A percentile compares a stretch with the other conserved stretches of the same genome.
Conservation (phyloP, 2,888 invertebrate species). For the Netelia virgata region DNA sequence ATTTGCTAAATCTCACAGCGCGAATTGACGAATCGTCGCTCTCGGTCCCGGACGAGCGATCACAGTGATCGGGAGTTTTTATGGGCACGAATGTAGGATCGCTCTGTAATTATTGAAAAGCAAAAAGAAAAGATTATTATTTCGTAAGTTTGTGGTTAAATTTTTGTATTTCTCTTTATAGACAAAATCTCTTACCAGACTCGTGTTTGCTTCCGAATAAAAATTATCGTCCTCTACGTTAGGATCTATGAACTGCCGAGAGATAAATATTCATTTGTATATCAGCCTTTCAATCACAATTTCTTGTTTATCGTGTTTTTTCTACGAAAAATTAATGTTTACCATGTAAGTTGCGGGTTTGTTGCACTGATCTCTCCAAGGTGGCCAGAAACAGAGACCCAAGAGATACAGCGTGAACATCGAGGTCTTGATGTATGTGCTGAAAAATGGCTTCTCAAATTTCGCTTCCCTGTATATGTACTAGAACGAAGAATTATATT, state of each 20-base stretch:
- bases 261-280: constrained; percentile 45
- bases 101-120: constrained; percentile 87
- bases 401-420: constrained; percentile 96
- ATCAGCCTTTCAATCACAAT: constrained; percentile 15
- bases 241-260: constrained; percentile 89
- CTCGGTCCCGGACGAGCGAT: constrained; percentile 91
- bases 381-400: constrained; percentile 95
- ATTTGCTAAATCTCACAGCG: constrained; percentile 95
- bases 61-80: constrained; percentile 90
- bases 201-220: constrained; percentile 89
- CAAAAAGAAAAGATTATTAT: constrained; percentile 53
- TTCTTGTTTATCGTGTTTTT: background rate
- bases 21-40: constrained; percentile 94
- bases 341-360: constrained; percentile 91
- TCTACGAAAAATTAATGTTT: constrained; percentile 63
- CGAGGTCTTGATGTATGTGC: constrained; percentile 97
- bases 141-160: background rate
- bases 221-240: constrained; percentile 93
- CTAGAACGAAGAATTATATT: constrained; percentile 87
- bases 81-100: constrained; percentile 97
- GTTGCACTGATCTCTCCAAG: constrained; percentile 95
- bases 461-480: constrained; percentile 94
- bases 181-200: constrained; percentile 87
- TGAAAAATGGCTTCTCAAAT: constrained; percentile 97
- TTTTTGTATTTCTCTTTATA: constrained; percentile 27